phyloP scores from a whole-genome alignment of 2,888 invertebrate genomes.

The Nemotelus nigrinus region DNA sequence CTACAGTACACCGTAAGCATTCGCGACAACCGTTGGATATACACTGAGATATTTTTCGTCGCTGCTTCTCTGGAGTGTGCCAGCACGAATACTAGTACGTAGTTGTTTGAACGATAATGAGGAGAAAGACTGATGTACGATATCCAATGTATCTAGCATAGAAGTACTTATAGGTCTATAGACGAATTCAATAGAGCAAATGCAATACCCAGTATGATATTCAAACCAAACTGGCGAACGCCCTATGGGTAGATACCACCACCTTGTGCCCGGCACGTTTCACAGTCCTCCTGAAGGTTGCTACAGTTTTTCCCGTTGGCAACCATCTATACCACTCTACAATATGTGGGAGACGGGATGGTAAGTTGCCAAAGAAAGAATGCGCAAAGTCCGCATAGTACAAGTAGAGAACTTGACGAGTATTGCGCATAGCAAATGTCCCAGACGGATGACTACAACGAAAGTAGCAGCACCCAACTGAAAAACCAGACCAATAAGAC shows the following conservation, averaged over 20 bases:
- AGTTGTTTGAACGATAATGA: not conserved
- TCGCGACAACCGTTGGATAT: slow-evolving; percentile 54
- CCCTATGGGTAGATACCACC: slow-evolving; percentile 5
- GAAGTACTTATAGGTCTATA: slow-evolving; percentile 1
- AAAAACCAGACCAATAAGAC: not conserved
- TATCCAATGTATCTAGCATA: slow-evolving; percentile 1
- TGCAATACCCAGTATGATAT: slow-evolving; percentile 12
- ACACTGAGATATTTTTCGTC: slow-evolving; percentile 49
- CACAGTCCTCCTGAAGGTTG: slow-evolving; percentile 5
- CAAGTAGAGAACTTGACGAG: slow-evolving; percentile 13
- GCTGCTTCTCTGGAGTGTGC: not conserved
- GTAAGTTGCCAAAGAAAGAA: slow-evolving; percentile 17
- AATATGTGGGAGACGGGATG: slow-evolving; percentile 14
- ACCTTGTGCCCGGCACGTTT: not conserved
- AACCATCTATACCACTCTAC: slow-evolving; percentile 14
- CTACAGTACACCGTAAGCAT: slow-evolving; percentile 52
- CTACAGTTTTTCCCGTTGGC: slow-evolving; percentile 12
- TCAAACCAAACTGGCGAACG: not conserved
- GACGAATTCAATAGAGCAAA: slow-evolving; percentile 7
- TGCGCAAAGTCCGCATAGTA: slow-evolving; percentile 24
- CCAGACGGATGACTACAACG: slow-evolving; percentile 42
- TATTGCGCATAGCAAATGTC: slow-evolving; percentile 51
- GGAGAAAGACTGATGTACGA: not conserved
- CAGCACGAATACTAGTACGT: not conserved
- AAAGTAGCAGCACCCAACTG: not conserved